Conservation (phyloP, 1,140 invertebrate genomes). For the Formica selysi region DNA sequence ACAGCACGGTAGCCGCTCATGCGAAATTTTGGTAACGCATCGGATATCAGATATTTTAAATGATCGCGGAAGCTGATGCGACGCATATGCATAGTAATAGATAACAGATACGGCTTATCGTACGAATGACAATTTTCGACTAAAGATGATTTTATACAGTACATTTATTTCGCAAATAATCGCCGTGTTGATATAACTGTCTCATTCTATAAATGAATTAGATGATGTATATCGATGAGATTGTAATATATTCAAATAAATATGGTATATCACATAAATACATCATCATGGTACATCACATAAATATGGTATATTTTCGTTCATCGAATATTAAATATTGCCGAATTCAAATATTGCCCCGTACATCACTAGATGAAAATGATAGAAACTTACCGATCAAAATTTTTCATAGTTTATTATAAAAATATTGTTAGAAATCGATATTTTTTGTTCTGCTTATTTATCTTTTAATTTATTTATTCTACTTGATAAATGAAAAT, state of each 20-base stretch:
- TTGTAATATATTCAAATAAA: not conserved
- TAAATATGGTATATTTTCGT: not conserved
- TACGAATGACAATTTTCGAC: not conserved
- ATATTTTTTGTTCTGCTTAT: not conserved
- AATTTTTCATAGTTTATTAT: not conserved
- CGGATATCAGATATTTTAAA: slow-evolving; percentile 53
- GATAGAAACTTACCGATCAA: not conserved
- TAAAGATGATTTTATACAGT: slow-evolving; percentile 9
- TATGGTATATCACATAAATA: not conserved
- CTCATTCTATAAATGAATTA: slow-evolving; percentile 19
- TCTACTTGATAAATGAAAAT: not conserved
- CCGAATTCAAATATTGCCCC: not conserved
- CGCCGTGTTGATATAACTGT: not conserved
- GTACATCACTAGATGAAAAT: not conserved
- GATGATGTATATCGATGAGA: not conserved
- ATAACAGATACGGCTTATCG: slow-evolving; percentile 30
- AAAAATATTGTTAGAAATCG: slow-evolving; percentile 15
- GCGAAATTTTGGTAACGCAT: not conserved
- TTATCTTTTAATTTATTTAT: not conserved
- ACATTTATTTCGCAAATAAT: slow-evolving; percentile 28
- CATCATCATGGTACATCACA: not conserved
- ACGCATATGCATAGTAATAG: slow-evolving; percentile 19
- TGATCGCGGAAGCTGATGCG: not conserved
- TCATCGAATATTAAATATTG: slow-evolving; percentile 4
- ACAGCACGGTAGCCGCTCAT: not conserved